Conservation (phyloP, 2,113 vertebrate species). For the rat (Rattus norvegicus) region DNA sequence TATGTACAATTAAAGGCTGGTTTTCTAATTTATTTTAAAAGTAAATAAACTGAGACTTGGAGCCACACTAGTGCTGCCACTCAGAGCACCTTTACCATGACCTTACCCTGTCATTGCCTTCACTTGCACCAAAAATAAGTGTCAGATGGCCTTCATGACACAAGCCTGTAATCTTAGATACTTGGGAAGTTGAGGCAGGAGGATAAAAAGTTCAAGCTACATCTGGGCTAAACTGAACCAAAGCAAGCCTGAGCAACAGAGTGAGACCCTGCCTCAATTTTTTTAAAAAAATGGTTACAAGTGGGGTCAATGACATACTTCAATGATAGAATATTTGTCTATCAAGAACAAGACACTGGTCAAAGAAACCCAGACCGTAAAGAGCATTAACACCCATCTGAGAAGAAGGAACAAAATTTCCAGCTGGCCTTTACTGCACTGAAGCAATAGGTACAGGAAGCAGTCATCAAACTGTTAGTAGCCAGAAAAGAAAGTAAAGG, state of each 20-base stretch:
- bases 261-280: background rate
- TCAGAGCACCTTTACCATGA: background rate
- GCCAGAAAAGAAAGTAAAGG: background rate
- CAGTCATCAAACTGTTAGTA: background rate
- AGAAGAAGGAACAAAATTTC: background rate
- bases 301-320: background rate
- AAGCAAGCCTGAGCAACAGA: background rate
- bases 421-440: background rate
- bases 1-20: background rate
- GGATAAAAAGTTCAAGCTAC: background rate
- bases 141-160: background rate
- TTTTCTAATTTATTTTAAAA: constrained; percentile 25
- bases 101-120: background rate
- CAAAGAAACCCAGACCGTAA: background rate
- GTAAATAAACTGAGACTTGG: background rate
- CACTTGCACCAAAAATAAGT: background rate
- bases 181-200: background rate
- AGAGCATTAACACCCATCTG: background rate
- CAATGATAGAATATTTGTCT: background rate
- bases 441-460: background rate
- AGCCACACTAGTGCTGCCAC: background rate
- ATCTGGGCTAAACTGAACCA: background rate
- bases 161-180: background rate
- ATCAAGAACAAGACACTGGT: background rate
- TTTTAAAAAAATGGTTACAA: background rate